Percentiles rank a stretch among this genome's conserved stretches.
Conservation (phyloP, 2,113 vertebrate species). For the Stegostoma tigrinum region DNA sequence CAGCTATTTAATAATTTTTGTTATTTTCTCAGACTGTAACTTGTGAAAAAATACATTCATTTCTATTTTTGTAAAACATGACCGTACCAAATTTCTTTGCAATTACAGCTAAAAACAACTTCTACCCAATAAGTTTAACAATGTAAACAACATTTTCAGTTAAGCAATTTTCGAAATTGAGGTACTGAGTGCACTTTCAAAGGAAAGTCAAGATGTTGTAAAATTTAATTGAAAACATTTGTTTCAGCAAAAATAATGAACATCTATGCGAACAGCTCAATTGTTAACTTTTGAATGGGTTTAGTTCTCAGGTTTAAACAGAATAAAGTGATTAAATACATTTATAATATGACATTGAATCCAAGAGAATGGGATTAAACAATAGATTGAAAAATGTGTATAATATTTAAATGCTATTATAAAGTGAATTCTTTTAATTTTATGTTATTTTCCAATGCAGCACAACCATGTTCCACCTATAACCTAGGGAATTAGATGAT, state of each 20-base stretch:
- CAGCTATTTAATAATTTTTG: not conserved
- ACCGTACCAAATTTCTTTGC: not conserved
- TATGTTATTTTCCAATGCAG: not conserved
- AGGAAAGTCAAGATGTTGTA: not conserved
- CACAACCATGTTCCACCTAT: not conserved
- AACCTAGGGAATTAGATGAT: not conserved
- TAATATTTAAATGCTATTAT: not conserved
- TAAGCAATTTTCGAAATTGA: not conserved
- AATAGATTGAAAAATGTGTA: not conserved
- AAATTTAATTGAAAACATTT: not conserved
- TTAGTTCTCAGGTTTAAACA: not conserved
- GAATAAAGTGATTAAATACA: not conserved
- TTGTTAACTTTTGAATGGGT: not conserved
- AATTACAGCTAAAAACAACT: not conserved
- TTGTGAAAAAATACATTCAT: not conserved
- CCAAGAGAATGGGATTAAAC: not conserved
- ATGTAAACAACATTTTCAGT: not conserved
- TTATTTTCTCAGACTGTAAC: not conserved
- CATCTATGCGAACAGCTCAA: not conserved
- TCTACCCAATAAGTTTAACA: not conserved
- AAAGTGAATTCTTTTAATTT: not conserved
- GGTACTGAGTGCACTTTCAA: not conserved
- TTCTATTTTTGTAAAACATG: not conserved
- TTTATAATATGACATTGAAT: not conserved
- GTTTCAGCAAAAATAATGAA: not conserved